Base-by-base conservation (phyloP, 2,113 vertebrate genomes). In the Ariopsis seemanni region DNA sequence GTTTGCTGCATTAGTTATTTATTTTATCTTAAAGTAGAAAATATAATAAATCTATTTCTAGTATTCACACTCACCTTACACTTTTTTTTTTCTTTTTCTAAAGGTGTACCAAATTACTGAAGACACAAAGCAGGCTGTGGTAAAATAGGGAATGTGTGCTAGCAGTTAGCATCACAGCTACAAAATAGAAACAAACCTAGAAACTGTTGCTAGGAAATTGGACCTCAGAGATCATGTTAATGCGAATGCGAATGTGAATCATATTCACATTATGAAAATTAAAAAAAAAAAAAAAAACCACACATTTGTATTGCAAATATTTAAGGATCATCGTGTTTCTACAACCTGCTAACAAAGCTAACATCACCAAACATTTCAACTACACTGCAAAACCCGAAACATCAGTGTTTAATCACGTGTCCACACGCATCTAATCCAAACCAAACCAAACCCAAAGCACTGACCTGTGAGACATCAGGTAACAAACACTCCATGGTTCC, bases 381-480 rank as follows among this genome's bases (percentile, higher is more conserved):
- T 34, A 8, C 42, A 78, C 1, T 42, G 17, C 20, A 12, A 52
- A 60, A 34, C 14, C 57, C 27, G 20, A 55, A 53, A n/a, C 18
- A 2, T 85, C 8, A 2, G 10, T 20, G 78, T 10, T 72, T 12
- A 82, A 27, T 57, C 34, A 74, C 22, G 14, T 15, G 30, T 50
- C 0, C 63, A 30, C 25, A 8, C 15, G 82, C 17, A 20, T 67
- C 25, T 34, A 42, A 81, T 60, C 20, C 79, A 62, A 48, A 18
- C 77, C 79, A 62, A 48, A 18, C 77, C 22, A 4, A n/a, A 18
- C 20, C 71, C 62, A 86, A 81, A 82, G 79, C 65, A 71, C 86
- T 82, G 86, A 82, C 53, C 86, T 82, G 67, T 9, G 22, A 48
- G 67, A 78, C 86, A 87, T 62, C 78, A 83, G 78, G 52, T 83